Conservation (phyloP, 2,888 invertebrate genomes). For the Sicus ferrugineus region DNA sequence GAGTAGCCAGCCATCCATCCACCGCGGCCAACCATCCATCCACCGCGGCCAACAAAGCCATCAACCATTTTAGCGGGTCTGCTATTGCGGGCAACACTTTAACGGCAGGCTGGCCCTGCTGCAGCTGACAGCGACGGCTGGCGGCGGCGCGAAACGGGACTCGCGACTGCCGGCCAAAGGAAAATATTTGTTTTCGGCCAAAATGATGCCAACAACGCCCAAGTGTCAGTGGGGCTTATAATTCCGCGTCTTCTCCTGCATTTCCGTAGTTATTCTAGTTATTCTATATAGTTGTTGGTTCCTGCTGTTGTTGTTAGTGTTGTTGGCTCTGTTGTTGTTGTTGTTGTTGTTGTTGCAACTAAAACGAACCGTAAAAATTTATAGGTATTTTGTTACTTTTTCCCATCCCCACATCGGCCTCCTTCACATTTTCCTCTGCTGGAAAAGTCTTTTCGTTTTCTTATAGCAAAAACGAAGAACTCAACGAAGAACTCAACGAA, state of each 20-base stretch:
- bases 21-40: neutral
- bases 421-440: too few species aligned
- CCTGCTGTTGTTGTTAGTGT: neutral
- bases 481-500: too few species aligned
- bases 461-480: too few species aligned
- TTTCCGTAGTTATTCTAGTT: neutral
- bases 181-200: slow-evolving; percentile 37
- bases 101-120: too few species aligned
- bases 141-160: too few species aligned
- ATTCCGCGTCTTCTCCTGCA: neutral
- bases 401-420: neutral
- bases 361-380: neutral
- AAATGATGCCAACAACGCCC: slow-evolving; percentile 43
- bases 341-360: slow-evolving; percentile 1
- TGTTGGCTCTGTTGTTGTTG: neutral
- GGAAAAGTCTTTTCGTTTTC: too few species aligned
- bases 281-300: too few species aligned
- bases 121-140: too few species aligned
- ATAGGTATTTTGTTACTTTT: neutral
- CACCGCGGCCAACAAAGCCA: too few species aligned
- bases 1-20: neutral
- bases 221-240: slow-evolving; percentile 16
- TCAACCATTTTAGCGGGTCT: too few species aligned
- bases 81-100: too few species aligned
- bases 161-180: too few species aligned